Evolutionary conservation across 1,140 invertebrate species (phyloP), one percentile per base, ranked within the genome.

Genomic region (Dendroctonus ponderosae): DNA sequence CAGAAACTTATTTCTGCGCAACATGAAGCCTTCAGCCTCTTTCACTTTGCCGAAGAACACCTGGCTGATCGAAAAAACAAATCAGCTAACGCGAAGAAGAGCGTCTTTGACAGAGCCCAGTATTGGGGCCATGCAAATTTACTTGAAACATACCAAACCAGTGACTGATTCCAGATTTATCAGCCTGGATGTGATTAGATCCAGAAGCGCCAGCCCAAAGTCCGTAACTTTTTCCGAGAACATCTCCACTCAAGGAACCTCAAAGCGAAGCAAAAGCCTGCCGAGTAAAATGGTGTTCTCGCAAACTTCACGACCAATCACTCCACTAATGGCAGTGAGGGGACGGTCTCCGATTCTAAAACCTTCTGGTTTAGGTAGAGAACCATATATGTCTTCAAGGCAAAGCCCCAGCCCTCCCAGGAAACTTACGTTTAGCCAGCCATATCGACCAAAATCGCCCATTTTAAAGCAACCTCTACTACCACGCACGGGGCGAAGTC

Each of bases 121-220:
- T 42, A 66, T 85, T 70, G 77, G 86, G 72, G 81, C 85, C 37
- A 65, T 85, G 9, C 84, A 82, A 60, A 75, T 85, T 11, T 91
- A 90, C 75, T 79, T 91, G 43, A 80, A 84, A 11, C 82, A 88
- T 66, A 87, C 86, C 62, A 85, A 85, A 75, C 87, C 89, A 11
- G 89, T 91, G 0, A 86, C 85, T 5, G 83, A 88, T 69, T 91
- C 89, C 0, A 84, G 85, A 70, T 91, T 91, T 77, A 84, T 83
- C 72, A 83, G 82, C 66, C 85, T 86, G 80, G 89, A 91, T 70
- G 59, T 70, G 8, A 56, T 74, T 38, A 64, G 76, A 9, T 78
- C 77, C 1, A 71, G 77, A 66, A 76, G 74, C 7, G 73, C 56
- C n/a, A 75, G 74, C 44, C 75, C 75, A 6, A 75, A 76, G 67